Evolutionary conservation across 2,888 invertebrate species (phyloP).

Genomic region (Heliothis peltigera): DNA sequence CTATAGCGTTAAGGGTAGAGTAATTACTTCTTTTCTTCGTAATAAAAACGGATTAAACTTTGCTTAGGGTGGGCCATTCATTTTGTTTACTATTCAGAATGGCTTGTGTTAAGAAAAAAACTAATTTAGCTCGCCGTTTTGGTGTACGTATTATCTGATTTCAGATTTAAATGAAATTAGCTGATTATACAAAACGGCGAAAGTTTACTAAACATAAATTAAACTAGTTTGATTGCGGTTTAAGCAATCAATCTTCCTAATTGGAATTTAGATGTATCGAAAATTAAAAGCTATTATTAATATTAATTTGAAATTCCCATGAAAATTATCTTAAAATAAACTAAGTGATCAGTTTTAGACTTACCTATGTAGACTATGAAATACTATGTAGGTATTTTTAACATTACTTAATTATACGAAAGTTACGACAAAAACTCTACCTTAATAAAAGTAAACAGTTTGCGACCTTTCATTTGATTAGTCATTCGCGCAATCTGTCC

Average conservation of each 20-base stretch:
- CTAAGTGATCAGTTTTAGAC: too few relatives aligned
- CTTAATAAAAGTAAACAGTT: constrained; percentile 52
- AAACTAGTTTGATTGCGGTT: constrained; percentile 46
- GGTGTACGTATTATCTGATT: constrained; percentile 77
- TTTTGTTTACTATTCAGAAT: constrained; percentile 89
- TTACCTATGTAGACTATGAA: too few relatives aligned
- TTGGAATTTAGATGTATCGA: constrained; percentile 3
- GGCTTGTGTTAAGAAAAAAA: constrained; percentile 84
- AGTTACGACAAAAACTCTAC: constrained; percentile 25
- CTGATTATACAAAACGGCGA: constrained; percentile 65
- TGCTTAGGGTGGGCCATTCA: constrained; percentile 89
- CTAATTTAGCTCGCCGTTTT: constrained; percentile 84
- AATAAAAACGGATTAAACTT: constrained; percentile 90
- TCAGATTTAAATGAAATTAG: constrained; percentile 81
- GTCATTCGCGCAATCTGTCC: constrained; percentile 63
- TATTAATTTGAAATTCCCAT: background rate
- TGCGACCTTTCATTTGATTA: constrained; percentile 61
- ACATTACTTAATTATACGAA: constrained; percentile 4
- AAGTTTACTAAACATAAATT: constrained; percentile 53
- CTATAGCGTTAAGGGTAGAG: constrained; percentile 88
- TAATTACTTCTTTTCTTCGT: constrained; percentile 90
- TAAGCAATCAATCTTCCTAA: constrained; percentile 33
- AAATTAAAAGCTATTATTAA: background rate
- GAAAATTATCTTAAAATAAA: too few relatives aligned
- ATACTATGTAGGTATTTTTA: background rate